Base-by-base conservation (phyloP, 2,888 invertebrate species). In the Eupithecia centaureata region DNA sequence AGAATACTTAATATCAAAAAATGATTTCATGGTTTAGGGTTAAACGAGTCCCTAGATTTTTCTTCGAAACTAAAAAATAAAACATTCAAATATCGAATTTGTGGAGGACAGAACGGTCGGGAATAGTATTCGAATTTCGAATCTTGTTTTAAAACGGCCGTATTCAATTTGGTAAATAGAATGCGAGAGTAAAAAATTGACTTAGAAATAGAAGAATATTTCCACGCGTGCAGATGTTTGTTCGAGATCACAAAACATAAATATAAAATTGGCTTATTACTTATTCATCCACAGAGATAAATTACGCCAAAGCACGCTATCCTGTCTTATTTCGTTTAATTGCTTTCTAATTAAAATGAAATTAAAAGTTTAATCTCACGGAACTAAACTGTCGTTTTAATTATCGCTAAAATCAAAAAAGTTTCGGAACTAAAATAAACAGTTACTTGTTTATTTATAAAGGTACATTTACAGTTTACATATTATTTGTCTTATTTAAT, bases 321-420 rank as follows among this genome's bases (percentile, higher is more conserved):
- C 27, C 54, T 35, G 52, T 64, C 61, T 61, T 68, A 64, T 64
- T 68, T 47, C 27, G 47, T 51, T 61, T 65, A 58, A 61, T 64
- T 58, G 51, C 56, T 68, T 63, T 59, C 32, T 60, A 33, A 42
- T 67, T 63, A 28, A 28, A 60, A 60, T 35, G 33, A 63, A 33
- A 33, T 35, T 51, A 51, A 28, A 54, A 54, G 22, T 38, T 58
- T 32, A 42, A 65, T 54, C 60, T 61, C 42, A 38, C 42, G 30
- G 32, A 42, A 32, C 32, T 15, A 13, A 28, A 56, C 30, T 28
- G 10, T 47, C 22, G 22, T 7, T 22, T 0, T 22, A 47, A 47
- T 47, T 47, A 22, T 22, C 10, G 47, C 47, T 47, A 10, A 18
- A 12, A 47, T 22, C 8, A 25, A 13, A 25, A 25, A n/a, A n/a